Evolutionary conservation across 2,888 invertebrate genomes (phyloP).

Genomic region (Gymnosoma rotundatum): DNA sequence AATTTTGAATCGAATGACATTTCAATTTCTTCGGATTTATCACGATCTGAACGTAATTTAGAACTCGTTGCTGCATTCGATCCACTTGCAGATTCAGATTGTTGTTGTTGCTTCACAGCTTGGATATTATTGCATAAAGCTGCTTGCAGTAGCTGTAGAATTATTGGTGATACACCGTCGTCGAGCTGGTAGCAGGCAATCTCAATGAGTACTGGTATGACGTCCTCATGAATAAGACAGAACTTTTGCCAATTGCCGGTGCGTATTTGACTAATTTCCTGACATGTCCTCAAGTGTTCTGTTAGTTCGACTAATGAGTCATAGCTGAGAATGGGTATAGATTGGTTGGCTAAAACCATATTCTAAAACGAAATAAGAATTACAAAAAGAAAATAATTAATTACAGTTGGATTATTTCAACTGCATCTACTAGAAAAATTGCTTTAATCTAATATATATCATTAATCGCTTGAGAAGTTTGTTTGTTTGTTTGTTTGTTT

Average conservation of each 20-base stretch:
- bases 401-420: too few species aligned
- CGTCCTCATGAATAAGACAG: conserved; percentile 88
- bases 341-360: conserved; percentile 73
- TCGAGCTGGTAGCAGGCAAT: conserved; percentile 92
- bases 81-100: conserved; percentile 67
- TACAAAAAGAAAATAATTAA: background rate
- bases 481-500: too few species aligned
- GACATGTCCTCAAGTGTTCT: conserved; percentile 96
- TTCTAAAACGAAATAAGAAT: conserved; percentile 58
- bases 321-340: conserved; percentile 86
- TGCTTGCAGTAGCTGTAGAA: conserved; percentile 93
- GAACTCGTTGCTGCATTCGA: conserved; percentile 47
- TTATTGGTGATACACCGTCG: conserved; percentile 95
- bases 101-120: conserved; percentile 74
- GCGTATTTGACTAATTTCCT: conserved; percentile 94
- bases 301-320: conserved; percentile 96
- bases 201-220: conserved; percentile 91
- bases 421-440: too few species aligned
- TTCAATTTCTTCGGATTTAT: conserved; percentile 87
- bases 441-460: too few species aligned
- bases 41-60: conserved; percentile 85
- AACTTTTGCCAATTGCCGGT: conserved; percentile 98
- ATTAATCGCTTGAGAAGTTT: too few species aligned
- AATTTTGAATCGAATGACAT: conserved; percentile 85
- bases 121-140: conserved; percentile 88